Percentiles rank a stretch among this genome's conserved stretches.
These are phyloP conservation scores for Solenopsis fugax DNA, from an alignment of 1,140 invertebrate species.

Conservation along the genomic window DNA sequence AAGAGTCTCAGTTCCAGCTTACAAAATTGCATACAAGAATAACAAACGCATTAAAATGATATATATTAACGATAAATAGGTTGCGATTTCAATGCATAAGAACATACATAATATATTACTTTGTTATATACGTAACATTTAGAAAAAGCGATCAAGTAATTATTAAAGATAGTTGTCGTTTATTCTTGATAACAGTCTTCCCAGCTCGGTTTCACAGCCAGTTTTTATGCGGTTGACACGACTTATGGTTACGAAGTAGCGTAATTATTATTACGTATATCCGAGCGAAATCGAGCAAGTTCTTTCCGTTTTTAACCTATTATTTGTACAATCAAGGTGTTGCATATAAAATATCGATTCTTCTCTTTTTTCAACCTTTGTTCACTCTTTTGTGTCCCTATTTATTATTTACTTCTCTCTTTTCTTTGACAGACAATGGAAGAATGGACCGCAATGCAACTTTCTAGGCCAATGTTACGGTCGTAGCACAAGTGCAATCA, in stretches of 20 bases:
- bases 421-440: background rate
- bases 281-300: background rate
- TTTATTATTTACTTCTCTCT: background rate
- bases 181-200: background rate
- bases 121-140: background rate
- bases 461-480: conserved; percentile 61
- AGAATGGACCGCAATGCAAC: background rate
- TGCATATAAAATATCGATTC: background rate
- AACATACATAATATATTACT: too few species aligned
- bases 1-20: background rate
- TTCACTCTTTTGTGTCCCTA: background rate
- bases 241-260: background rate
- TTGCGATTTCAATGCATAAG: background rate
- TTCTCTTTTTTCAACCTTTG: background rate
- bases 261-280: background rate
- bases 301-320: background rate
- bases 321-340: background rate
- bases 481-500: background rate
- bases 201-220: background rate
- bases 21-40: background rate
- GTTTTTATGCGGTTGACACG: background rate
- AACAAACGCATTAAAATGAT: background rate
- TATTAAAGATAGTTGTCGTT: background rate
- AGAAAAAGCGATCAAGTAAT: background rate
- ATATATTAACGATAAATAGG: background rate